Base-by-base conservation (phyloP, 2,888 invertebrate genomes). In the Thysanoteuthis rhombus region DNA sequence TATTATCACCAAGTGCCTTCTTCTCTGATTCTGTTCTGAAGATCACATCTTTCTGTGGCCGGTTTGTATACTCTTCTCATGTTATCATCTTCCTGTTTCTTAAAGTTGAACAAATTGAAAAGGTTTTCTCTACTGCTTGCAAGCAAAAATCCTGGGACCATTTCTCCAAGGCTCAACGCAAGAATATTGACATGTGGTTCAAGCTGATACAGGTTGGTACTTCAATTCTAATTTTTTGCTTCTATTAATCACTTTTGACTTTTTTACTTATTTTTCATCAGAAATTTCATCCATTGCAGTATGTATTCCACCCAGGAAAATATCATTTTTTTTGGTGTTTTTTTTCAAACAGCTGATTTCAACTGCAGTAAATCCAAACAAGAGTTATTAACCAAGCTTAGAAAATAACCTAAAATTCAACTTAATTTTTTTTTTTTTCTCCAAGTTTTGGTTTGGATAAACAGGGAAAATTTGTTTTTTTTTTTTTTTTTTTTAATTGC, bases 81-180 rank as follows among this genome's bases (percentile, higher is more conserved):
- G 19, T 75, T 75, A 12, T 90, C 90, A 90, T 93, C 90, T 47
- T 93, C 91, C 93, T 47, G 25, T 94, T 92, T 94, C 94, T 95
- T 97, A 96, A 98, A 99, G 99, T 99, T 98, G 98, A 98, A 98
- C 99, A 99, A 98, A 99, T 99, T 98, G 99, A 99, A 98, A 98
- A 98, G 98, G 99, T 99, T 98, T 99, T 99, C 98, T 98, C 98
- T 97, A 98, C 99, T 97, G 99, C 99, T 97, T 98, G 98, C 97
- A 99, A 99, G 98, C 99, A 99, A 98, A 99, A 99, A 97, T 99
- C 99, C 97, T 99, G 99, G 99, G 99, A 99, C 98, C 99, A 99
- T 98, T 99, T 99, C 98, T 99, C 99, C 97, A 99, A 99, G 98
- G 98, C 99, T 96, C 99, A 99, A 97, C 98, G 99, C 98, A 99